Evolutionary conservation across 2,797 vertebrate species (phyloP).

Genomic region (Hapalemur alaotrensis): DNA sequence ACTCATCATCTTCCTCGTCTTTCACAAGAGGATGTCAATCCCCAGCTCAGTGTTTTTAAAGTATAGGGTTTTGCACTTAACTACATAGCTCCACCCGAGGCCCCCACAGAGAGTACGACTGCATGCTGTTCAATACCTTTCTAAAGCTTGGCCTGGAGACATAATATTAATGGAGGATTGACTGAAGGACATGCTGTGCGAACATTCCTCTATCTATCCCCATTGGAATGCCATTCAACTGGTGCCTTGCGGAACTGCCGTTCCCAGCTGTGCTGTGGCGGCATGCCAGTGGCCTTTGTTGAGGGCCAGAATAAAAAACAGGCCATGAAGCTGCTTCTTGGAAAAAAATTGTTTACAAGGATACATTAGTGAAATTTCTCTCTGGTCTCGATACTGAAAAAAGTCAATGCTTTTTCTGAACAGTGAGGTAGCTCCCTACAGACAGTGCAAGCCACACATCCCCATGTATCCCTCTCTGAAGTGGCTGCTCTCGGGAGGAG

Average conservation of each 20-base stretch:
- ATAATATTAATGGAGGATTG: background rate
- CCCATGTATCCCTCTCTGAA: background rate
- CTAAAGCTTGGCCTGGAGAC: background rate
- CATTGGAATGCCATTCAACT: background rate
- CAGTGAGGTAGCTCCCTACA: background rate
- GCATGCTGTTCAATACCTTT: background rate
- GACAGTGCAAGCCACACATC: background rate
- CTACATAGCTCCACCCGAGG: background rate
- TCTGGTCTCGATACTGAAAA: background rate
- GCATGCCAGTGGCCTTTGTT: background rate
- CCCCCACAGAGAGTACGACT: background rate
- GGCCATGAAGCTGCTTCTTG: background rate
- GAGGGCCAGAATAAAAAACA: background rate
- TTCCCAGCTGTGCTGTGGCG: background rate
- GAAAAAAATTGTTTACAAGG: background rate
- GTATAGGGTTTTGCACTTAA: background rate
- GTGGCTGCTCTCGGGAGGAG: background rate
- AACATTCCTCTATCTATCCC: background rate
- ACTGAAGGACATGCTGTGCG: background rate
- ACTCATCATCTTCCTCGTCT: background rate
- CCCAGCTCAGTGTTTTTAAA: conserved; percentile 12
- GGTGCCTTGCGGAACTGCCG: background rate
- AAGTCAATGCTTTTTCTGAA: background rate
- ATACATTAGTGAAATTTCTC: background rate
- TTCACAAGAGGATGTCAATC: conserved; percentile 19